These are phyloP conservation scores for western clawed frog (Xenopus tropicalis) DNA, from an alignment of 2,113 vertebrate species.

Conservation along the genomic window DNA sequence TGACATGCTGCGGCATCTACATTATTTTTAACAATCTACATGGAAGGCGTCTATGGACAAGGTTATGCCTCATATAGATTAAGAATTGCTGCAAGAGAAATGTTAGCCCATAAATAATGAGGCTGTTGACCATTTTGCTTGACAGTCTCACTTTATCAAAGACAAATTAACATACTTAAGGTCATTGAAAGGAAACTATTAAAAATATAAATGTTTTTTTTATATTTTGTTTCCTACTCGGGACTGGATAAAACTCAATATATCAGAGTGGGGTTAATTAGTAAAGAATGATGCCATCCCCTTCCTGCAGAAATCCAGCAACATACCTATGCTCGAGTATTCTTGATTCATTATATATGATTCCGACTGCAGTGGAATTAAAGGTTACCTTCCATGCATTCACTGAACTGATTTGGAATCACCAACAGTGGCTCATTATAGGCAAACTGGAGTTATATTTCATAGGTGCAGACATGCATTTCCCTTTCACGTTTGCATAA, in stretches of 20 bases:
- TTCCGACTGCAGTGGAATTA: constrained; percentile 19
- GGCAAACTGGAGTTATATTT: constrained; percentile 30
- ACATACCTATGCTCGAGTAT: constrained; percentile 22
- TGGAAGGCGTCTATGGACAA: constrained; percentile 26
- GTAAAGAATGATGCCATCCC: constrained; percentile 36
- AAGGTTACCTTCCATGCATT: constrained; percentile 29
- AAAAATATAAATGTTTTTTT: constrained; percentile 44
- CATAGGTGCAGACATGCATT: constrained; percentile 21
- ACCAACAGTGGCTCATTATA: constrained; percentile 34
- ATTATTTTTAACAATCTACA: constrained; percentile 28
- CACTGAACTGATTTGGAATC: constrained; percentile 21
- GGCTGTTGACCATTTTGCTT: constrained; percentile 42
- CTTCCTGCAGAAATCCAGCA: constrained; percentile 18
- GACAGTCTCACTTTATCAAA: constrained; percentile 44
- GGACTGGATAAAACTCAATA: constrained; percentile 6
- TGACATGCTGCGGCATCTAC: constrained; percentile 25
- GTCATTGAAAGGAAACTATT: constrained; percentile 45
- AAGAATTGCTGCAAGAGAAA: constrained; percentile 37
- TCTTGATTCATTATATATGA: constrained; percentile 27
- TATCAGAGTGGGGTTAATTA: constrained; percentile 41
- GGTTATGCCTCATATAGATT: constrained; percentile 44
- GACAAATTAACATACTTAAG: constrained; percentile 46
- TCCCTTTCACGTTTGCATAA: constrained; percentile 34
- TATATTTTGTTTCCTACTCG: constrained; percentile 24
- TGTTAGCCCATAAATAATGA: constrained; percentile 41